Evolutionary conservation across 2,888 invertebrate genomes (phyloP), one percentile per base, ranked within the genome.

Genomic region (Margaritifera margaritifera): DNA sequence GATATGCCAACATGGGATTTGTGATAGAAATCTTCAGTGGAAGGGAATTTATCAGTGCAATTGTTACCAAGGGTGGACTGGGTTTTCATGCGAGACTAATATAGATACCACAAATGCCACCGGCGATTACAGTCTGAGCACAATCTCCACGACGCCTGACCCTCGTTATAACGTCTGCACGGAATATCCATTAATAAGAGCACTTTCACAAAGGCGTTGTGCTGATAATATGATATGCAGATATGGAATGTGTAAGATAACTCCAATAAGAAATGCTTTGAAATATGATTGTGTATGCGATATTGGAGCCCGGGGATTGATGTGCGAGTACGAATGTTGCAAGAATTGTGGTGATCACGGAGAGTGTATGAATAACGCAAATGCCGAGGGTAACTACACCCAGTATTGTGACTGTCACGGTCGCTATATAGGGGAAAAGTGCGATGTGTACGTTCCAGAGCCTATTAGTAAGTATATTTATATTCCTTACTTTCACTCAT

Each of bases 361-460:
- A 1, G 51, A 56, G 42, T 78, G 78, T 53, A 68, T 64, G 24
- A 27, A 57, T 4, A 15, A 42, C 3, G 42, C 42, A 42, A 42
- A 42, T 42, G 42, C 42, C 15, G 63, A 74, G 22, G 61, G 64
- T n/a, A 77, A 74, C 27, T 62, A 63, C 2, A 73, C 71, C 22
- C 69, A 73, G 51, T 70, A 59, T 18, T 83, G 83, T 59, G 69
- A 74, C 62, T 83, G 83, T 68, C 64, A 74, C 51, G 69, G 66
- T 53, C 72, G 77, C 25, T 80, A 80, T 62, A 77, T 74, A 8
- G 83, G 82, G 0, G 51, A 62, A 27, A 42, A 27, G 15, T 83
- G 83, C 66, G 74, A 77, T 18, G 66, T 68, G 11, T 76, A 68
- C 22, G 62, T 75, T 24, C 77, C 79, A 1, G 66, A 73, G 1